Evolutionary conservation across 2,113 vertebrate genomes (phyloP).

Genomic region (Aepyceros melampus): DNA sequence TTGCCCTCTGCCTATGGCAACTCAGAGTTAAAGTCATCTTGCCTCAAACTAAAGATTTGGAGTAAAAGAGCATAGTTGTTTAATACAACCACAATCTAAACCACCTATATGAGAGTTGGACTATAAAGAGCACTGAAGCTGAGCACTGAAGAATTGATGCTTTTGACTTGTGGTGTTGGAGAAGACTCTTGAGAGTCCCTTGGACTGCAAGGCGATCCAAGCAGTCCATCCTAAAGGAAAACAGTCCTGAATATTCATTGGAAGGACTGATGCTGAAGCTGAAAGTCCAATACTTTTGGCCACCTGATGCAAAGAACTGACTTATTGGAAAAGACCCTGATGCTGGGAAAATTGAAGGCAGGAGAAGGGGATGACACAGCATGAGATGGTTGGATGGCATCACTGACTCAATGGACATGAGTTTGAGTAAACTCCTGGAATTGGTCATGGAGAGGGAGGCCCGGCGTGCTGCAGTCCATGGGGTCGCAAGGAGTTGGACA

Average conservation of each 20-base stretch:
- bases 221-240: background rate
- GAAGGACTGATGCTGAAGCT: background rate
- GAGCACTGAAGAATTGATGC: background rate
- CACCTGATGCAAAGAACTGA: background rate
- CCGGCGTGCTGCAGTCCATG: background rate
- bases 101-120: background rate
- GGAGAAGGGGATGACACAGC: background rate
- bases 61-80: background rate
- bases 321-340: background rate
- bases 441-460: background rate
- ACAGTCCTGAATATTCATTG: background rate
- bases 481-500: background rate
- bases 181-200: background rate
- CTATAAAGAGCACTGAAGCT: background rate
- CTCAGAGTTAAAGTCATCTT: background rate
- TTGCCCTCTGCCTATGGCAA: background rate
- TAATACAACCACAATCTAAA: background rate
- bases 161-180: background rate
- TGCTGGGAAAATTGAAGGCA: background rate
- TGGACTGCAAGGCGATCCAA: background rate
- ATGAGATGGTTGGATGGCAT: background rate
- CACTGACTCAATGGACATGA: no score
- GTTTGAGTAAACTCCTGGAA: background rate
- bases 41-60: background rate
- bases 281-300: background rate